Conservation (phyloP, 2,888 invertebrate genomes). For the Nemurella pictetii region DNA sequence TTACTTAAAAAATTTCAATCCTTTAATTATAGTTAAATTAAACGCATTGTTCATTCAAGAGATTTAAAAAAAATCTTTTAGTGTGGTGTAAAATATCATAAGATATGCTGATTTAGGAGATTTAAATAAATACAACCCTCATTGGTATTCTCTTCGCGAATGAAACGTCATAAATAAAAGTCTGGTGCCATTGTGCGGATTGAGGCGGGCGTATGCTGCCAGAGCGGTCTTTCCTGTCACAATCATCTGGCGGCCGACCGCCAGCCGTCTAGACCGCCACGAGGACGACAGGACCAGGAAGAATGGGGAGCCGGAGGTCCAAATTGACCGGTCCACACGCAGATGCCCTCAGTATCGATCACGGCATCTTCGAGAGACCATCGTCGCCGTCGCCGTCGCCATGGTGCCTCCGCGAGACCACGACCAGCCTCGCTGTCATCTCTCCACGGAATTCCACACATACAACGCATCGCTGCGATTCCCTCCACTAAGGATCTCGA, state of each 20-base stretch:
- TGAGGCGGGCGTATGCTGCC: not conserved
- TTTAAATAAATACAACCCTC: not conserved
- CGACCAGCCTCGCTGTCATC: constrained; percentile 32
- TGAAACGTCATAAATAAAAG: not conserved
- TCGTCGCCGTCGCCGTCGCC: constrained; percentile 12
- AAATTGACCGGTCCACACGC: not conserved
- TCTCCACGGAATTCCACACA: constrained; percentile 34
- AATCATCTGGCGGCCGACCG: not conserved
- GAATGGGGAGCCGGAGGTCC: not conserved
- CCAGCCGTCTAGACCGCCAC: not conserved
- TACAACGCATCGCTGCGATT: constrained; percentile 33
- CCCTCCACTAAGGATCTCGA: constrained; percentile 13
- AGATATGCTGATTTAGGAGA: too few species aligned
- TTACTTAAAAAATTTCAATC: not conserved
- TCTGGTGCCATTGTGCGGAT: not conserved
- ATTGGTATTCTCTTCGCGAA: not conserved
- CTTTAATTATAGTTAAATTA: not conserved
- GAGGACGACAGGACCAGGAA: not conserved
- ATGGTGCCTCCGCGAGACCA: constrained; percentile 26
- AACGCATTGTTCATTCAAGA: too few species aligned
- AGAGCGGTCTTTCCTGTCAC: not conserved
- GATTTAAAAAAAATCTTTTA: too few species aligned
- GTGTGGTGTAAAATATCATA: too few species aligned
- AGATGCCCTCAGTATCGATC: constrained; percentile 30
- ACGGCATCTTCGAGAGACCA: constrained; percentile 25